Conservation (phyloP, 1,140 invertebrate species). For the Liolophura sinensis region DNA sequence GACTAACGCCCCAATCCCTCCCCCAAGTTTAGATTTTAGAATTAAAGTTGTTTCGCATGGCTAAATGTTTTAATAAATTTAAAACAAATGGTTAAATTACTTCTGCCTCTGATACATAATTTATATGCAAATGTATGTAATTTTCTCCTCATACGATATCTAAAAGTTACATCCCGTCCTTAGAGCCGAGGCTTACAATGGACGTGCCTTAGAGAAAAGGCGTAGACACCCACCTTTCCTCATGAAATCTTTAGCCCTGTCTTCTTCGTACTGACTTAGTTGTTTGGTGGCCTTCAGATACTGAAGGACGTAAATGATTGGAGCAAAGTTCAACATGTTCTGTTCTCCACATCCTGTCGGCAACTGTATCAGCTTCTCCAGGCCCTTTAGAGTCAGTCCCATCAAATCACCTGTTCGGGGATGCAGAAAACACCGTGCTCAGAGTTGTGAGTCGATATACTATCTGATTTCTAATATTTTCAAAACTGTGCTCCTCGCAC, state of each 20-base stretch:
- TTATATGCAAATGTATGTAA: too few species aligned
- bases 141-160: too few species aligned
- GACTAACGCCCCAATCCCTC: too few species aligned
- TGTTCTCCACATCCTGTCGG: slow-evolving; percentile 94
- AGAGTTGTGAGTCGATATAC: neutral
- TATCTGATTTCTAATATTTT: neutral
- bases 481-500: neutral
- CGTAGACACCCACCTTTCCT: slow-evolving; percentile 66
- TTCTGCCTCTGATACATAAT: too few species aligned
- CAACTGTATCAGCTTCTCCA: slow-evolving; percentile 72
- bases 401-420: slow-evolving; percentile 51
- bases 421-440: neutral
- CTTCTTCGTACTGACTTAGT: slow-evolving; percentile 69
- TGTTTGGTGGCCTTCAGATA: slow-evolving; percentile 74
- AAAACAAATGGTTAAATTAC: too few species aligned
- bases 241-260: slow-evolving; percentile 75
- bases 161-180: too few species aligned
- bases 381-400: slow-evolving; percentile 53
- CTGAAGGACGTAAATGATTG: slow-evolving; percentile 85
- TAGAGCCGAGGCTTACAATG: too few species aligned
- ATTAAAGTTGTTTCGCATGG: too few species aligned
- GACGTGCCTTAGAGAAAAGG: neutral
- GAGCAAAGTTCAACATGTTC: slow-evolving; percentile 91
- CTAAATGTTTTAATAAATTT: too few species aligned
- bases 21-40: too few species aligned